Evolutionary conservation across 2,888 invertebrate genomes (phyloP), one percentile per base, ranked within the genome.

Genomic region (Cryptocephalus moraei): DNA sequence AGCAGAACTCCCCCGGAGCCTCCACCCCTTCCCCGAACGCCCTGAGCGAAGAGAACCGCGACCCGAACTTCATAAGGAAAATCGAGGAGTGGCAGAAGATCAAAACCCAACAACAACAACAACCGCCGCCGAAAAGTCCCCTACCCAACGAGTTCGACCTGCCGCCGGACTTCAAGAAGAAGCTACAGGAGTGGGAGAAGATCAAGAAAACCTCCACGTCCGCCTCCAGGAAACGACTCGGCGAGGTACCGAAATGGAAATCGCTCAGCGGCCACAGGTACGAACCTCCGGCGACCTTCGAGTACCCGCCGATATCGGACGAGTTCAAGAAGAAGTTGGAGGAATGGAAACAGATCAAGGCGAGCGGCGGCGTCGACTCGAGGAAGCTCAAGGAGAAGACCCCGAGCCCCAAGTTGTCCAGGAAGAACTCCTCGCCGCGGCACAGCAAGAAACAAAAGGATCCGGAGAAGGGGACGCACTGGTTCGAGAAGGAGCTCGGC

Each of bases 171-270:
- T 89, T 89, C 63, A 79, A 83, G 43, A 87, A 87, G 67, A 91
- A 91, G 65, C 71, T 92, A 32, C 82, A 84, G 54, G 91, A 91
- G 66, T 92, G 91, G 92, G 85, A 91, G 61, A 80, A 81, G 45
- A 81, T 79, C 60, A 83, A 81, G 59, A 82, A 75, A 51, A 65
- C 66, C 9, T 56, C 61, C 3, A 51, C 64, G 58, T 47, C 33
- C 51, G 54, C 60, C 1, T 54, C 60, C 1, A 73, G 65, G 62
- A 62, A 75, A 56, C 69, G 70, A 55, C 71, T 79, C 50, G 75
- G 76, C 39, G 81, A 82, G 57, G 79, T 80, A 75, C 78, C 80
- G 51, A 68, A 78, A 32, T 79, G 80, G 77, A 76, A 79, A 56
- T 77, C 78, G 1, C 55, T 66, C 22, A 63, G 65, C 39, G 63